Percentiles rank a stretch among this genome's conserved stretches.
Evolutionary conservation across 1,140 invertebrate species (phyloP).

Genomic region (Lethrus apterus): DNA sequence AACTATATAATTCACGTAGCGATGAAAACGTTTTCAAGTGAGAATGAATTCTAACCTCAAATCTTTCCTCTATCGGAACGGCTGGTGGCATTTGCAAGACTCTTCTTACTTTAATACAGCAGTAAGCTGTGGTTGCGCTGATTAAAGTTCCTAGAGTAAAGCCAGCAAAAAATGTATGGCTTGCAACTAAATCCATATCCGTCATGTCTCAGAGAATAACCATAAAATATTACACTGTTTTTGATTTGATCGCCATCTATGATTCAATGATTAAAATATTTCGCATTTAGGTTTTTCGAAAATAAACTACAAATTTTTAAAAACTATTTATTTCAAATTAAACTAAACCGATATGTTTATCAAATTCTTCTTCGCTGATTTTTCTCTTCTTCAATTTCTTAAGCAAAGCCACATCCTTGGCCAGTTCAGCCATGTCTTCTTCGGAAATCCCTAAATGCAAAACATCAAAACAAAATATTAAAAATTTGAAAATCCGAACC

Average conservation of each 20-base stretch:
- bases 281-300: background rate
- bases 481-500: constrained; percentile 19
- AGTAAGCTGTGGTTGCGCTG: constrained; percentile 24
- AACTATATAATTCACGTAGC: constrained; percentile 26
- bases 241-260: background rate
- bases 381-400: constrained; percentile 88
- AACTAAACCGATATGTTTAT: constrained; percentile 46
- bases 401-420: constrained; percentile 71
- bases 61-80: constrained; percentile 35
- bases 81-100: constrained; percentile 16
- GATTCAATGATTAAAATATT: background rate
- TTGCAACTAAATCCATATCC: constrained; percentile 1
- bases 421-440: constrained; percentile 77
- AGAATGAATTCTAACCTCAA: constrained; percentile 29
- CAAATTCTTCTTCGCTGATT: constrained; percentile 54
- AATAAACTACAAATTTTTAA: background rate
- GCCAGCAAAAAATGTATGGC: background rate
- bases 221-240: background rate
- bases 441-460: constrained; percentile 49
- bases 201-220: background rate
- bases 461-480: background rate
- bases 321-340: background rate
- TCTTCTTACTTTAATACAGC: constrained; percentile 21
- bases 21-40: background rate
- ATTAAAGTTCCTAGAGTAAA: constrained; percentile 25